These are phyloP conservation scores for Apaloderma vittatum DNA, from an alignment of 2,113 vertebrate genomes.

Conservation along the genomic window DNA sequence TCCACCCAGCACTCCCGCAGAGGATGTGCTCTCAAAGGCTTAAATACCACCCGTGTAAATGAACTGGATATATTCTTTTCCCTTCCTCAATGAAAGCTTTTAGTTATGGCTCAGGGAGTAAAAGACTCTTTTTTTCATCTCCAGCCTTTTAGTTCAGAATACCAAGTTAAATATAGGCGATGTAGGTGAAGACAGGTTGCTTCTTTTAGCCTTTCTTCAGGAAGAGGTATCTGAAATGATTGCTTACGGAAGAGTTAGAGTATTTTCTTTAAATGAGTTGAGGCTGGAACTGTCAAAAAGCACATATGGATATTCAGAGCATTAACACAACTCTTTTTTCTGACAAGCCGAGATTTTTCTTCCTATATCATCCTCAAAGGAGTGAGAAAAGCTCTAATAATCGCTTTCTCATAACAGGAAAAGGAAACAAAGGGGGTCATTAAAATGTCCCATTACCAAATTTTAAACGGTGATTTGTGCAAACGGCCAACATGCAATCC, in stretches of 20 bases:
- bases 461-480: constrained; percentile 45
- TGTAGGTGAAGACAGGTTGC: not conserved
- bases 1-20: not conserved
- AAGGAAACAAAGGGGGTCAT: constrained; percentile 12
- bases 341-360: constrained; percentile 27
- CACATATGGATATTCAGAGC: not conserved
- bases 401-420: not conserved
- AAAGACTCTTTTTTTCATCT: not conserved
- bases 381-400: not conserved
- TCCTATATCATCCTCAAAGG: not conserved
- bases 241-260: not conserved
- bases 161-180: not conserved
- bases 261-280: not conserved
- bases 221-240: not conserved
- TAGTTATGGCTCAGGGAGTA: not conserved
- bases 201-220: not conserved
- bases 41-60: not conserved
- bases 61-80: not conserved
- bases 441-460: not conserved
- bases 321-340: not conserved
- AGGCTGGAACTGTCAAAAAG: not conserved
- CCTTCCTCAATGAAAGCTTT: not conserved
- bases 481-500: not conserved
- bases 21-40: not conserved
- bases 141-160: not conserved